These are phyloP conservation scores for Artibeus jamaicensis DNA, from an alignment of 2,797 vertebrate species.

Conservation along the genomic window DNA sequence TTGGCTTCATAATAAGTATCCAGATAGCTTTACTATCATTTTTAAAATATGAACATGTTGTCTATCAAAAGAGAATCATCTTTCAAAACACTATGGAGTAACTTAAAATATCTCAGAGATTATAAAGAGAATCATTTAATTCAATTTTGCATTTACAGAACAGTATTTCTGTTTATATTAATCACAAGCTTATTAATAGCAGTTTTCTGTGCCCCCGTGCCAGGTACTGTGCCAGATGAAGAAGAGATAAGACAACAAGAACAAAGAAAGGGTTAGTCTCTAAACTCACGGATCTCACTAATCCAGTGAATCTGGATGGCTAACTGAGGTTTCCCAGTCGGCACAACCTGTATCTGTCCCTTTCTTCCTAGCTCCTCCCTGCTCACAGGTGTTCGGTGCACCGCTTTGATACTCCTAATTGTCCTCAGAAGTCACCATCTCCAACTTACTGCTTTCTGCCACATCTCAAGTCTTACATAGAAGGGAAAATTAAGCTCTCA, in stretches of 20 bases:
- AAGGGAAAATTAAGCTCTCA: slow-evolving; percentile 38
- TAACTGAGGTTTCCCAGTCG: background rate
- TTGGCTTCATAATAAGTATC: background rate
- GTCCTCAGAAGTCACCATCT: background rate
- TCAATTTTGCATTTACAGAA: slow-evolving; percentile 1
- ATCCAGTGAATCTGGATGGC: background rate
- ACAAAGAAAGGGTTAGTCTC: background rate
- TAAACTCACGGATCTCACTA: background rate
- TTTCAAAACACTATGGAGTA: background rate
- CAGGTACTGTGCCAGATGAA: background rate
- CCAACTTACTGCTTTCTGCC: background rate
- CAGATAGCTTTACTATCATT: background rate
- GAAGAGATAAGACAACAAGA: background rate
- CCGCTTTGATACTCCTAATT: background rate
- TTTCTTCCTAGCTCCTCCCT: background rate
- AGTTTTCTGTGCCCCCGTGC: background rate
- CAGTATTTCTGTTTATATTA: background rate
- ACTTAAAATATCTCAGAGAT: background rate
- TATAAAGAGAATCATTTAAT: background rate
- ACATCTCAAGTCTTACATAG: background rate
- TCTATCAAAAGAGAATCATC: background rate
- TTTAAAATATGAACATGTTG: background rate
- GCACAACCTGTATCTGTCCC: background rate
- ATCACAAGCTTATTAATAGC: background rate
- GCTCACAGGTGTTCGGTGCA: background rate